Evolutionary conservation across 1,140 invertebrate genomes (phyloP), one percentile per base, ranked within the genome.

Genomic region (Drosophila ananassae): DNA sequence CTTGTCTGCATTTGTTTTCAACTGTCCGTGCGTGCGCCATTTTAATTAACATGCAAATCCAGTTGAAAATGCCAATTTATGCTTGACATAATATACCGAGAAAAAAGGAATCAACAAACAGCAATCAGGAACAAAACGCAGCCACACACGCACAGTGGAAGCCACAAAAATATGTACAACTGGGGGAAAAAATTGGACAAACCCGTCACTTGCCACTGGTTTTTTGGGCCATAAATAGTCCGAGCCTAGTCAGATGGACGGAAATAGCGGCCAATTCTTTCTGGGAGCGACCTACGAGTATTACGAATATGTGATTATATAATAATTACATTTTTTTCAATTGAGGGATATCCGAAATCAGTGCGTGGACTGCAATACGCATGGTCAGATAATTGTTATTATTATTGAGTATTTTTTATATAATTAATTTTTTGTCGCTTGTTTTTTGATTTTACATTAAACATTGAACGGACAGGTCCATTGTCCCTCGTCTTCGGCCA

Each of bases 11-110:
- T 87, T 89, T 87, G 79, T 89, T 89, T 87, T 89, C 83, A 79
- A 67, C 83, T 87, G 79, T 89, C 83, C 71, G 78, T 89, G 83
- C 75, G 71, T 85, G 69, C 75, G 72, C 60, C 83, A 87, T 87
- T 87, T 87, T 87, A 87, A 87, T 87, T 87, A 87, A 87, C 83
- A 87, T 87, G 83, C 83, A 87, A 87, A 87, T 87, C 83, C 83
- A 87, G 83, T 87, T 83, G 83, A 87, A 76, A 87, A 89, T 87
- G 84, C 83, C 83, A 87, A 89, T 87, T 87, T 89, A 83, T 89
- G 82, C 83, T 83, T 89, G 82, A 79, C 83, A 87, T 87, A 79
- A 85, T 85, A 87, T 80, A 80, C 57, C 47, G 63, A 73, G 62
- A 78, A 77, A 68, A 73, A 48, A 73, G 52, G 63, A 69, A 66